Evolutionary conservation across 2,113 vertebrate genomes (phyloP), one percentile per base, ranked within the genome.

Genomic region (Atrichornis clamosus): DNA sequence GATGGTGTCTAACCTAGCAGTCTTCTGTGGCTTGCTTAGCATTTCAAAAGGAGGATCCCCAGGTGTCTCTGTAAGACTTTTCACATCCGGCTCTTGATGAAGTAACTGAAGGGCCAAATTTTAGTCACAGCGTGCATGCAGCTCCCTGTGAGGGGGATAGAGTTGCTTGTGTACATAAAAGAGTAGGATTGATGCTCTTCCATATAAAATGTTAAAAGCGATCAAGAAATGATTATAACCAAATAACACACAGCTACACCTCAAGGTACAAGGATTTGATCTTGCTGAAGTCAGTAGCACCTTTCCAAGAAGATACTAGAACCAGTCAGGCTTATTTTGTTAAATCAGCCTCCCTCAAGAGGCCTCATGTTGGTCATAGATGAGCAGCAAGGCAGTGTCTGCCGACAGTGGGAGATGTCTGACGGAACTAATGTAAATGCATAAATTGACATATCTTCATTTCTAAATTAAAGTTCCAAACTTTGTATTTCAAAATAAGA

Each of bases 401-500:
- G 35, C 27, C 56, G 32, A 62, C 55, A 16, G 23, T 70, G 42
- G 37, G 47, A 62, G 56, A 22, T 55, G 15, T 52, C 75, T 75
- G n/a, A 24, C 2, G 6, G 81, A 82, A 59, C n/a, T 52, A 56
- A n/a, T 72, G 46, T 12, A 79, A 87, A 64, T 50, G 8, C 23
- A 82, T 0, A 0, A 75, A 56, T n/a, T 69, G 27, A 52, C 9
- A 33, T 68, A 11, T 15, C 21, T 49, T 60, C 4, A 73, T 59
- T 83, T 85, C 46, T 22, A 55, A 81, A 42, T 3, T n/a, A n/a
- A n/a, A n/a, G n/a, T n/a, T n/a, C n/a, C n/a, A n/a, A n/a, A 11
- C 7, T 70, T 79, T 56, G 24, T 63, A 2, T 69, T 76, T 76
- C 55, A 84, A 89, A 80, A 15, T 35, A 84, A 85, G 23, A 42